These are phyloP conservation scores for Anguilla obscura DNA, from an alignment of 2,797 vertebrate species.

Conservation along the genomic window DNA sequence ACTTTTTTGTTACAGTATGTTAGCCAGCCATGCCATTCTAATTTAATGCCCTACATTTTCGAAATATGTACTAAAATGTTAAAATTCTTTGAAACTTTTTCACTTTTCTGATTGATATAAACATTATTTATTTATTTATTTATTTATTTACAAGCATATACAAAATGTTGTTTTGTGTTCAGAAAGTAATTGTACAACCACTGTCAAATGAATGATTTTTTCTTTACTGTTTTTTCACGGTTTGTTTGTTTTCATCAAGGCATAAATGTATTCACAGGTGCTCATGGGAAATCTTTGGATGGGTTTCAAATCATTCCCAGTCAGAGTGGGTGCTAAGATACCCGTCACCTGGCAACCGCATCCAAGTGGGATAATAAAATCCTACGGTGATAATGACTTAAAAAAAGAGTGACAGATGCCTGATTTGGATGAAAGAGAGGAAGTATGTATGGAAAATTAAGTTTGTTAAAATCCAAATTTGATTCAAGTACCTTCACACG, in stretches of 20 bases:
- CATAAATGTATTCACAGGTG: conserved; percentile 99
- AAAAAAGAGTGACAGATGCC: conserved; percentile 99
- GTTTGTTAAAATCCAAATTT: conserved; percentile 95
- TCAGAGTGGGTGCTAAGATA: conserved; percentile 99
- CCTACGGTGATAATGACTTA: conserved; percentile 99
- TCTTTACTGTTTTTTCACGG: conserved; percentile 76
- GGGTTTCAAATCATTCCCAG: conserved; percentile 99
- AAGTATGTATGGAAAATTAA: conserved; percentile 83
- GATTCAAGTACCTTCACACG: conserved; percentile 95
- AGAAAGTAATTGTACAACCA: conserved; percentile 48
- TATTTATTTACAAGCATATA: conserved; percentile 40
- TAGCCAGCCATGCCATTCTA: conserved; percentile 45
- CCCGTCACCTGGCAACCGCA: conserved; percentile 99
- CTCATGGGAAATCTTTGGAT: conserved; percentile 99
- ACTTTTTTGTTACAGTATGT: conserved; percentile 42
- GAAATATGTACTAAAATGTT: neutral
- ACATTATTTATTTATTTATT: neutral
- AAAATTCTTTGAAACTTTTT: neutral
- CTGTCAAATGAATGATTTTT: conserved; percentile 37
- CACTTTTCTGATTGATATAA: neutral
- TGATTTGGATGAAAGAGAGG: conserved; percentile 93
- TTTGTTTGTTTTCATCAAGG: conserved; percentile 98
- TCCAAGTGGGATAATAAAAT: conserved; percentile 95
- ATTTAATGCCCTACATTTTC: neutral
- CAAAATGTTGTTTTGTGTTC: conserved; percentile 73